Conservation (phyloP, 2,113 vertebrate genomes). For the Sturnira hondurensis region DNA sequence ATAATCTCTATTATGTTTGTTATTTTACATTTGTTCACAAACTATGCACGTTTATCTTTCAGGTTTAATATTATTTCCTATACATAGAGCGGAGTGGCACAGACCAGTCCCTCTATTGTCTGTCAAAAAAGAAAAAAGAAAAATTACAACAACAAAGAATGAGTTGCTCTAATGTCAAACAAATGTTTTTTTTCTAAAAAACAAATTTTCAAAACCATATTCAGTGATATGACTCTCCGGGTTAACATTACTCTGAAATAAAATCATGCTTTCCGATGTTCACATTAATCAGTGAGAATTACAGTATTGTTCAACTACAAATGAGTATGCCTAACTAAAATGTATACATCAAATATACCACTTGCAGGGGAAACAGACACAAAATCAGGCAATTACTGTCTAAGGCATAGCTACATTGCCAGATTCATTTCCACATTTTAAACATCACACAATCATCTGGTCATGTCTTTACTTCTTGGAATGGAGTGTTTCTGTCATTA, state of each 20-base stretch:
- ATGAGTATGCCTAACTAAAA: background rate
- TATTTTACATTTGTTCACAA: conserved; percentile 76
- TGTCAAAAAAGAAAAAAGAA: background rate
- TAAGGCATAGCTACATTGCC: background rate
- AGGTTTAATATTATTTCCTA: conserved; percentile 54
- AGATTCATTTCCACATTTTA: conserved; percentile 3
- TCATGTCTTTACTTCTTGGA: background rate
- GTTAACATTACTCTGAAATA: background rate
- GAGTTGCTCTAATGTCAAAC: background rate
- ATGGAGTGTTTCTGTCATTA: background rate
- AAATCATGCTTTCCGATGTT: background rate
- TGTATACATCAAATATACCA: background rate
- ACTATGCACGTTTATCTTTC: conserved; percentile 76
- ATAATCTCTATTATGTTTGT: conserved; percentile 78
- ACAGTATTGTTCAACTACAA: background rate
- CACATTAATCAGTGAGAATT: background rate
- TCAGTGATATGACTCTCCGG: background rate
- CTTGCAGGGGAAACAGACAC: background rate
- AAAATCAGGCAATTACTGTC: background rate
- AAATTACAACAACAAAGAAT: background rate
- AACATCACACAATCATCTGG: background rate
- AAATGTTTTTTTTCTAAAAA: conserved; percentile 36
- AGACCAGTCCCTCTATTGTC: conserved; percentile 28
- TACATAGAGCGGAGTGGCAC: conserved; percentile 33
- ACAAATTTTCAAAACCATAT: conserved; percentile 14